Conservation (phyloP, 2,113 vertebrate genomes). For the Zingel zingel region DNA sequence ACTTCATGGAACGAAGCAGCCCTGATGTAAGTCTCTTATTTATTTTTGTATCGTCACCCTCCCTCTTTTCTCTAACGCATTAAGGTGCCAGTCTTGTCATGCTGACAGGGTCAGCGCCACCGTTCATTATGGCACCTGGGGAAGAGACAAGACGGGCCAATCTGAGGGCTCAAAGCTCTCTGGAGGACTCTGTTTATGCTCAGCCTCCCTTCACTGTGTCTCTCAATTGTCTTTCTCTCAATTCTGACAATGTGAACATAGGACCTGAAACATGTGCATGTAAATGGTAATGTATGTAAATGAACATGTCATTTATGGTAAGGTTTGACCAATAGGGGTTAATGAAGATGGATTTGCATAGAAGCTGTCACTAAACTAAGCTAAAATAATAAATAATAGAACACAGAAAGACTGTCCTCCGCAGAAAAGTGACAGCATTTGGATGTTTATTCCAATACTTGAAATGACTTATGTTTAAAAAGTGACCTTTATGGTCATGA, state of each 20-base stretch:
- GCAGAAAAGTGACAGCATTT: neutral
- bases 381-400: neutral
- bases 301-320: neutral
- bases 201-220: conserved; percentile 7
- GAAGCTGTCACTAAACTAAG: neutral
- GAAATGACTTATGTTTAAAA: neutral
- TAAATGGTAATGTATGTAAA: conserved; percentile 20
- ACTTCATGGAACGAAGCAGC: conserved; percentile 73
- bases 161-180: conserved; percentile 17
- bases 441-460: neutral
- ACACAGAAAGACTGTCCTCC: neutral
- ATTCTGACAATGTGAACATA: neutral
- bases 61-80: conserved; percentile 81
- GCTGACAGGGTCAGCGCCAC: conserved; percentile 88
- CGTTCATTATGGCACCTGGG: conserved; percentile 89
- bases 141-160: conserved; percentile 84
- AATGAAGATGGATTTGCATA: conserved; percentile 4
- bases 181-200: conserved; percentile 46
- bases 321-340: conserved; percentile 6
- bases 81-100: conserved; percentile 88
- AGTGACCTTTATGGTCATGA: neutral
- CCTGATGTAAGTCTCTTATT: conserved; percentile 63
- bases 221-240: conserved; percentile 66
- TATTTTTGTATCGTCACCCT: conserved; percentile 62
- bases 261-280: neutral